Conservation (phyloP, 2,888 invertebrate species). For the Ctenicera cuprea region DNA sequence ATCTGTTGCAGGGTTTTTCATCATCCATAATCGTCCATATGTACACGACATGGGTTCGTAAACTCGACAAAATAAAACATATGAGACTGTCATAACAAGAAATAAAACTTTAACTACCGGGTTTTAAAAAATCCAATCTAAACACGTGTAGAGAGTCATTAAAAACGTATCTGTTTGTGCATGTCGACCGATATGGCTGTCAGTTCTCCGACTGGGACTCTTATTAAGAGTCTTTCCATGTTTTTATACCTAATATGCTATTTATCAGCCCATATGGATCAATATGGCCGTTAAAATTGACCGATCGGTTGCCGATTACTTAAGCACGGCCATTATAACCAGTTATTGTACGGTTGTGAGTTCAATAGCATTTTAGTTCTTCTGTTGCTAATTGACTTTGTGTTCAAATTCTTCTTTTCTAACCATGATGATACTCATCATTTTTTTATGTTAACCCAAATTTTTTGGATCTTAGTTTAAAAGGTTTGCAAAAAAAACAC, state of each 20-base stretch:
- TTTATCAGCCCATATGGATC: constrained; percentile 49
- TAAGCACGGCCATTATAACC: constrained; percentile 50
- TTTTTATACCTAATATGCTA: constrained; percentile 51
- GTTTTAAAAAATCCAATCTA: constrained; percentile 56
- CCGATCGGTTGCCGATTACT: constrained; percentile 54
- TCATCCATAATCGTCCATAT: constrained; percentile 45
- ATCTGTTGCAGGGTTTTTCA: constrained; percentile 43
- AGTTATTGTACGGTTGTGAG: constrained; percentile 41
- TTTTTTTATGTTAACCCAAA: not conserved
- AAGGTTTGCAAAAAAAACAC: not conserved
- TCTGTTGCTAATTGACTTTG: constrained; percentile 7
- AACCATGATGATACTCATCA: not conserved
- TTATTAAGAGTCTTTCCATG: constrained; percentile 57
- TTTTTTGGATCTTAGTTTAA: not conserved
- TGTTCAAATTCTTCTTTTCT: constrained; percentile 1
- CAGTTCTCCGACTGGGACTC: constrained; percentile 47
- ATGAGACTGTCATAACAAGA: constrained; percentile 48
- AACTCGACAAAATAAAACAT: constrained; percentile 47
- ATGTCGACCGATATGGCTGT: constrained; percentile 53
- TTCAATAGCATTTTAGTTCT: constrained; percentile 40
- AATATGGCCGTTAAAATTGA: constrained; percentile 48
- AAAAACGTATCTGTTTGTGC: constrained; percentile 54
- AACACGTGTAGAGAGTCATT: constrained; percentile 59
- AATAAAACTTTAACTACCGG: constrained; percentile 56
- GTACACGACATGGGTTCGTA: constrained; percentile 38